Evolutionary conservation across 2,797 vertebrate genomes (phyloP).

Genomic region (Sphenodon punctatus): DNA sequence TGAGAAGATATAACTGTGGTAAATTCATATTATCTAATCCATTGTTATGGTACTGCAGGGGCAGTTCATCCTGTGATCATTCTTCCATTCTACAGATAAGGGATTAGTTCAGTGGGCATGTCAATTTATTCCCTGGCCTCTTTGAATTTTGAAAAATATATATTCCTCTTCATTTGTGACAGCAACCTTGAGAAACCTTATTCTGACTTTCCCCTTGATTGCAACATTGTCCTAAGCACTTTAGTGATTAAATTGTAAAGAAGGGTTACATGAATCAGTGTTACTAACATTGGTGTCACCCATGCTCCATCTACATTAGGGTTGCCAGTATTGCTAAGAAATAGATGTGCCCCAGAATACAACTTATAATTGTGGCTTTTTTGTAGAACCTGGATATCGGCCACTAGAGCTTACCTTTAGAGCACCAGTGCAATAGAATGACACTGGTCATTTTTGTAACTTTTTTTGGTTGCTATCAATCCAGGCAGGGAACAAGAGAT

Average conservation of each 20-base stretch:
- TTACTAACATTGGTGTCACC: neutral
- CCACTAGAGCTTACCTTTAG: too few species aligned
- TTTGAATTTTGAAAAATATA: neutral
- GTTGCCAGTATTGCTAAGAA: neutral
- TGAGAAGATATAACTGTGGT: neutral
- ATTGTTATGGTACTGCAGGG: too few species aligned
- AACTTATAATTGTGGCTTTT: too few species aligned
- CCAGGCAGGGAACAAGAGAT: too few species aligned
- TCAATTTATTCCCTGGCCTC: neutral
- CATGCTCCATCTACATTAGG: neutral
- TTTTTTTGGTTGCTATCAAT: too few species aligned
- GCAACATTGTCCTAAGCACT: neutral
- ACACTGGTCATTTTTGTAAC: too few species aligned
- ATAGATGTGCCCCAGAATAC: too few species aligned
- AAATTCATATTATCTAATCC: neutral
- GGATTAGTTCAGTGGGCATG: too few species aligned
- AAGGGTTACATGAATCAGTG: neutral
- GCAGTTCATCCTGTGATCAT: accelerated
- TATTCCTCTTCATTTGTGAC: neutral
- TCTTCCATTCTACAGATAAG: neutral
- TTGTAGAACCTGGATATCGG: too few species aligned
- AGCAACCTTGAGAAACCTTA: neutral
- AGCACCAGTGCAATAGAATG: too few species aligned
- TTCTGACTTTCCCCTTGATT: neutral
- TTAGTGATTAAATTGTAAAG: neutral